Conservation (phyloP, 2,888 invertebrate genomes). For the Euplagia quadripunctaria region DNA sequence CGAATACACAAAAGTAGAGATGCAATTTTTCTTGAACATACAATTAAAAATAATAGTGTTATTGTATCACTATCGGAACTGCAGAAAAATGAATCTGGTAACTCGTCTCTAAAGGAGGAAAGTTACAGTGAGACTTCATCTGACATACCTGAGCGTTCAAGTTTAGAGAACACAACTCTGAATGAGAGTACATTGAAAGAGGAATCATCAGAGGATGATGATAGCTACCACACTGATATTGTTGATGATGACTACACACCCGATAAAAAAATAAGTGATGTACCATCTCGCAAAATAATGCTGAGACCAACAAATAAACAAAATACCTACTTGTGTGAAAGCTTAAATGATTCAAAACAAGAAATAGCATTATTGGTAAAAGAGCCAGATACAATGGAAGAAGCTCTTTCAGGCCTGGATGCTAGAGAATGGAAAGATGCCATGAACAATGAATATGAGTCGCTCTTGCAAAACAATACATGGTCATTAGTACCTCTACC, state of each 20-base stretch:
- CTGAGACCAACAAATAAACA: constrained; percentile 22
- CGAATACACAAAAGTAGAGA: constrained; percentile 33
- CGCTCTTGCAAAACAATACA: constrained; percentile 29
- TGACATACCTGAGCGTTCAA: no score
- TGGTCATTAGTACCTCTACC: no score
- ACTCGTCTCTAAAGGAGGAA: constrained; percentile 13
- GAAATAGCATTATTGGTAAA: not conserved
- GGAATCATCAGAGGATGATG: constrained; percentile 18
- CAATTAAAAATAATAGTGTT: constrained; percentile 4
- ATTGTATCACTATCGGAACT: constrained; percentile 12
- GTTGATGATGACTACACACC: not conserved
- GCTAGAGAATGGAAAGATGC: constrained; percentile 43
- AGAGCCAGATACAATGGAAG: constrained; percentile 26
- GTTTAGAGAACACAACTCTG: no score
- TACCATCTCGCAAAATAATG: constrained; percentile 19
- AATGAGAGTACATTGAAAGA: no score
- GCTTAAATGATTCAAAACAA: not conserved
- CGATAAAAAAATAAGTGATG: constrained; percentile 3
- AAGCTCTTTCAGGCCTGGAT: constrained; percentile 29
- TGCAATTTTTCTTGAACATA: constrained; percentile 34
- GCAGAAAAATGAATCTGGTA: constrained; percentile 12
- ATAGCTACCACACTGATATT: constrained; percentile 4
- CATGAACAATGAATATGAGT: constrained; percentile 44
- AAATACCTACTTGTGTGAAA: constrained; percentile 15
- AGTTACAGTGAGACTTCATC: constrained; percentile 19